Conservation (phyloP, 2,113 vertebrate species). For the Phyllopteryx taeniolatus region DNA sequence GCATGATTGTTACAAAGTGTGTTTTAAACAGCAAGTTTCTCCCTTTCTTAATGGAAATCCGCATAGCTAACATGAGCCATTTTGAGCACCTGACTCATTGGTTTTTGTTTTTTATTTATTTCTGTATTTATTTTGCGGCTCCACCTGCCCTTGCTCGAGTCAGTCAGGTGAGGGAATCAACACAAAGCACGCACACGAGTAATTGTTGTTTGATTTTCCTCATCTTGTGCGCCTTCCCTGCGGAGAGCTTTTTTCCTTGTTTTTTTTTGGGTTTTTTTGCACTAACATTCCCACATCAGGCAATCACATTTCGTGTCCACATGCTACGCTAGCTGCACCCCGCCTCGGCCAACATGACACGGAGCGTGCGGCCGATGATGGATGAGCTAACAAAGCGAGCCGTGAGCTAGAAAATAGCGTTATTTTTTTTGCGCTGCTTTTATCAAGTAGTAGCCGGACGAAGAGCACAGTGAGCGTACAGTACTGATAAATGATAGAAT, state of each 20-base stretch:
- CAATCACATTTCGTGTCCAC: conserved; percentile 26
- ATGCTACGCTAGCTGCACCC: neutral
- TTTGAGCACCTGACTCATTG: neutral
- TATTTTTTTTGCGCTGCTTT: conserved; percentile 23
- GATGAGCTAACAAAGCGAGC: conserved; percentile 52
- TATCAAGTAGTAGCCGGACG: neutral
- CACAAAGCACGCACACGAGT: neutral
- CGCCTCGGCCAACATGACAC: conserved; percentile 43
- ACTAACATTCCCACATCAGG: conserved; percentile 31
- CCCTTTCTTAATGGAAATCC: too few relatives aligned
- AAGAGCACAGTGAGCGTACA: neutral
- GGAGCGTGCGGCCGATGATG: conserved; percentile 49
- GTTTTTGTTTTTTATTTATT: neutral
- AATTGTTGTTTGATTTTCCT: neutral
- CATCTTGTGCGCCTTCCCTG: conserved; percentile 13
- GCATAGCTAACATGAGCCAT: neutral
- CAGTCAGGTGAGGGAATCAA: neutral
- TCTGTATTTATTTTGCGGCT: neutral
- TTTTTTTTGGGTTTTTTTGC: conserved; percentile 36
- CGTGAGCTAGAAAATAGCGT: conserved; percentile 51
- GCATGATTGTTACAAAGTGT: too few relatives aligned
- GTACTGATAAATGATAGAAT: neutral
- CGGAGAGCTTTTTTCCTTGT: conserved; percentile 19
- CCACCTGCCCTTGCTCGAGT: too few relatives aligned
- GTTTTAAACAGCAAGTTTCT: too few relatives aligned